Base-by-base conservation (phyloP, 2,888 invertebrate genomes). In the Schrankia costaestrigalis region DNA sequence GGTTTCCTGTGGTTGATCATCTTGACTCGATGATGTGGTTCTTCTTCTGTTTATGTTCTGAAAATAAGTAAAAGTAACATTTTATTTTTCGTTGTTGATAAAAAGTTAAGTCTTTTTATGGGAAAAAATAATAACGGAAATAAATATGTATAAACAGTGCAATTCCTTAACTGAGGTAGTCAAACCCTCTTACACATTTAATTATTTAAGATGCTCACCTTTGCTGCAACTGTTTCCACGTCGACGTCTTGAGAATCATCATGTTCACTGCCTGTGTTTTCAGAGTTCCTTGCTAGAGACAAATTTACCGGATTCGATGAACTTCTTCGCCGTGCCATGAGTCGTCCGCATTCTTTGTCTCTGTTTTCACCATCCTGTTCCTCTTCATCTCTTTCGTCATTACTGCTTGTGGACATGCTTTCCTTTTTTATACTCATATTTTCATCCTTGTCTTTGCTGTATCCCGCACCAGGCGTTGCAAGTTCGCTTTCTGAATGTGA, bases 251-350 rank as follows among this genome's bases (percentile, higher is more conserved):
- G 87, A 34, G 86, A 86, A 63, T 89, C 89, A 27, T 89, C 89
- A 30, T 85, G 86, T 74, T 89, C 90, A 71, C 90, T 90, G 53
- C 90, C 90, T 34, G 89, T 89, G 54, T 90, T 89, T 53, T 89
- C 89, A 13, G 90, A 88, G 41, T 87, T 88, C 46, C 84, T 84
- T 31, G 90, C 89, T 36, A 92, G 67, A 14, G 93, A 95, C 56
- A 95, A 88, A 80, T 95, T 95, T 29, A 95, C 95, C 19, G 95
- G 95, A 72, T 94, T 94, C 1, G 94, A 92, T 29, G 94, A 94
- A 76, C 91, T 93, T 77, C 92, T 90, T 68, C 92, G 88, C 58
- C 93, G 83, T 30, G 90, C 90, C 19, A 91, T 89, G 37, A 90
- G 78, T 46, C 86, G 65, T 32, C 88, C 68, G 50, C 84, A 79